These are phyloP conservation scores for Griposia aprilina DNA, from an alignment of 2,888 invertebrate genomes.

Conservation along the genomic window DNA sequence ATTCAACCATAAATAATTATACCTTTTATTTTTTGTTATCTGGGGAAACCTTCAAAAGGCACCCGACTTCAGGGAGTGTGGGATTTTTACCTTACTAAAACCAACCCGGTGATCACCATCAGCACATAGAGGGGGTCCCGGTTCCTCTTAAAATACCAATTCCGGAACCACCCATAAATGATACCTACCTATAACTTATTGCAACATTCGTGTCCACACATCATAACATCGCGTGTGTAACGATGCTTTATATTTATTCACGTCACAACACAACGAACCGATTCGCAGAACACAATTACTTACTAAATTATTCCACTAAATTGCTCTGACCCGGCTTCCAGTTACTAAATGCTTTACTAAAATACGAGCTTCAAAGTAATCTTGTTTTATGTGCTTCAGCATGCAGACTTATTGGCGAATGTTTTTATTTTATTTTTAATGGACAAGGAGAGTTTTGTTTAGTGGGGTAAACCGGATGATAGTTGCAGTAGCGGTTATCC, in stretches of 20 bases:
- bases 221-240: conserved; percentile 37
- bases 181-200: neutral
- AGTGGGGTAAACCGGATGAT: neutral
- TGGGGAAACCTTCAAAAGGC: too few relatives aligned
- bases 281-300: conserved; percentile 49
- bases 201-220: conserved; percentile 11
- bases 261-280: conserved; percentile 39
- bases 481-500: neutral
- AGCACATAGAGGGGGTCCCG: too few relatives aligned
- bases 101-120: too few relatives aligned
- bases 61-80: too few relatives aligned
- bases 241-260: conserved; percentile 26
- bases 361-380: conserved; percentile 20
- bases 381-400: conserved; percentile 8
- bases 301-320: conserved; percentile 47
- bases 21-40: too few relatives aligned
- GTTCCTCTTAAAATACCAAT: too few relatives aligned
- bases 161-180: too few relatives aligned
- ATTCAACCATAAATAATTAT: neutral
- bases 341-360: conserved; percentile 36
- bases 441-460: neutral
- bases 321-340: conserved; percentile 41
- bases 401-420: neutral
- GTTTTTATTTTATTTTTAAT: conserved; percentile 25
- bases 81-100: too few relatives aligned